Evolutionary conservation across 2,888 invertebrate species (phyloP).

Genomic region (Cacoxenus indagator): DNA sequence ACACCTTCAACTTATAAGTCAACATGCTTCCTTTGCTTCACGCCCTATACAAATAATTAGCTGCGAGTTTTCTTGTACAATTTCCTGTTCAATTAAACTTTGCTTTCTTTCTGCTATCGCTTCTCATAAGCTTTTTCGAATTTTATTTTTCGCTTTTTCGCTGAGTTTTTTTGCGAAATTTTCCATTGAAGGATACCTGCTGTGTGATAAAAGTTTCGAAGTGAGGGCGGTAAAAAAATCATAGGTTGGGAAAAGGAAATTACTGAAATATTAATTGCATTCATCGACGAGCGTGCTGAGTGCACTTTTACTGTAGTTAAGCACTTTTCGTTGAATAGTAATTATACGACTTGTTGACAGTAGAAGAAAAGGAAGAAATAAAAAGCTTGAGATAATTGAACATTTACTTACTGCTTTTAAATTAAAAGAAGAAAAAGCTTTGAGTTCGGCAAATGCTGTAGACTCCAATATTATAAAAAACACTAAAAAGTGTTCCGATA

Average conservation of each 20-base stretch:
- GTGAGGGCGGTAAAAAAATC: not conserved
- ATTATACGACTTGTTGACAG: not conserved
- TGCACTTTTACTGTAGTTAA: not conserved
- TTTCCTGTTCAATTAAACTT: conserved; percentile 4
- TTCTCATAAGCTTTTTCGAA: not conserved
- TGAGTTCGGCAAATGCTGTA: no score
- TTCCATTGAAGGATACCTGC: not conserved
- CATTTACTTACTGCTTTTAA: not conserved
- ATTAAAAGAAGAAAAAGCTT: no score
- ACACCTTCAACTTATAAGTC: not conserved
- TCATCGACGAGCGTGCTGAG: not conserved
- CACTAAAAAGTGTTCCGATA: no score
- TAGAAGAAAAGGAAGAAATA: not conserved
- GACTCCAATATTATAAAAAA: no score
- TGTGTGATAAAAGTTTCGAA: not conserved
- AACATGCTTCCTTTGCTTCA: not conserved
- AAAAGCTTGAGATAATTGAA: not conserved
- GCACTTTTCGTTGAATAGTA: not conserved
- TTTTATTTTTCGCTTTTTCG: not conserved
- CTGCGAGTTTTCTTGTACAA: not conserved
- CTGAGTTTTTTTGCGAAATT: not conserved
- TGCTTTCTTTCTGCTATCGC: not conserved
- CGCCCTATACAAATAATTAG: conserved; percentile 1
- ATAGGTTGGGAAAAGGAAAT: not conserved
- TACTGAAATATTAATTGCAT: conserved; percentile 6